A percentile compares a stretch with the other conserved stretches of the same genome.
Evolutionary conservation across 1,140 invertebrate genomes (phyloP).

Genomic region (Ceratina japonica): DNA sequence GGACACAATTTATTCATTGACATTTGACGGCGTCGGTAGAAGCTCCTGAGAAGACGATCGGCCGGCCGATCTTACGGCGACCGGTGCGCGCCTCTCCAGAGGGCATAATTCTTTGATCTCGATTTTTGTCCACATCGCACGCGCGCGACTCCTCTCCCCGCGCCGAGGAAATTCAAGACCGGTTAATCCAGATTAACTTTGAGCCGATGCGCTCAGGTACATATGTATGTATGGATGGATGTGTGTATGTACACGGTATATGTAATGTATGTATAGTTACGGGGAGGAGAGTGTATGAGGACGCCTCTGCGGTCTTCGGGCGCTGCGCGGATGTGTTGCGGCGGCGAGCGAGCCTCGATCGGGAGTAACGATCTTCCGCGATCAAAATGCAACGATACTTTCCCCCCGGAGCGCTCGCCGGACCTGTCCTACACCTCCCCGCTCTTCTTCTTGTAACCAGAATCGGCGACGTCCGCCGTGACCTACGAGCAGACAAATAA

Average conservation of each 20-base stretch:
- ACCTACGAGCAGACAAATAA: slow-evolving; percentile 11
- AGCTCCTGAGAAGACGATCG: no score
- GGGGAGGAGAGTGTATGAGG: no score
- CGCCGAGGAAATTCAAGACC: slow-evolving; percentile 58
- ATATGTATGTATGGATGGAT: slow-evolving; percentile 4
- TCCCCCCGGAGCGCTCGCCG: slow-evolving; percentile 46
- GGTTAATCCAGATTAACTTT: slow-evolving; percentile 68
- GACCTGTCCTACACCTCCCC: slow-evolving; percentile 40
- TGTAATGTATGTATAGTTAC: no score
- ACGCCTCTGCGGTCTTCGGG: no score
- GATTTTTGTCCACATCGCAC: slow-evolving; percentile 56
- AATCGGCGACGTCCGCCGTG: slow-evolving; percentile 20
- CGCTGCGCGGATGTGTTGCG: neutral
- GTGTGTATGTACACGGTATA: no score
- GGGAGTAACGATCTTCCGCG: slow-evolving; percentile 63
- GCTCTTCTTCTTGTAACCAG: slow-evolving; percentile 23
- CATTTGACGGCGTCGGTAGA: no score
- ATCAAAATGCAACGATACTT: slow-evolving; percentile 64
- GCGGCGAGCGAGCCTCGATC: slow-evolving; percentile 47
- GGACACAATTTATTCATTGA: no score
- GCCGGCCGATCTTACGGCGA: no score
- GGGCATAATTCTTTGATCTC: slow-evolving; percentile 57
- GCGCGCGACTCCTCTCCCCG: slow-evolving; percentile 3
- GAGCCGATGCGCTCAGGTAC: slow-evolving; percentile 43
- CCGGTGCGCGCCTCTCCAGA: slow-evolving; percentile 50